Conservation (phyloP, 1,140 invertebrate species). For the Prorops nasuta region DNA sequence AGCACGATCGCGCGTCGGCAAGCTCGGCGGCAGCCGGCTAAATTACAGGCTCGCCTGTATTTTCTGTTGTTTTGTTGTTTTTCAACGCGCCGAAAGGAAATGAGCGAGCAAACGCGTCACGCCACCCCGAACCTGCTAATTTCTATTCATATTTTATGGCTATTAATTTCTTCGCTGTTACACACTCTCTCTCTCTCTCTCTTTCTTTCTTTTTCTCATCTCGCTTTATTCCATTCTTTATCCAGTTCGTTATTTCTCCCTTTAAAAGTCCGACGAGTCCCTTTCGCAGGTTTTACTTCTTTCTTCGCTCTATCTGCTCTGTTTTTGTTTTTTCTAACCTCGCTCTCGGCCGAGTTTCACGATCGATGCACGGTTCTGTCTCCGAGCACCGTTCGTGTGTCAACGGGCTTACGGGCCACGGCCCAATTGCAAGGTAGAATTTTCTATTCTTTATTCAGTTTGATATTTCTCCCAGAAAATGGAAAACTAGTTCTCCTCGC, state of each 20-base stretch:
- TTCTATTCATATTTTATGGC: constrained; percentile 61
- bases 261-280: too few species aligned
- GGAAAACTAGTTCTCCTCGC: too few species aligned
- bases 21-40: constrained; percentile 53
- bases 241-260: neutral
- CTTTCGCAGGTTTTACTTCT: neutral
- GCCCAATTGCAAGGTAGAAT: too few species aligned
- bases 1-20: constrained; percentile 27
- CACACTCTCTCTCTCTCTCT: constrained; percentile 24
- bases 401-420: too few species aligned
- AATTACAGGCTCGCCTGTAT: constrained; percentile 56
- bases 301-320: constrained; percentile 2
- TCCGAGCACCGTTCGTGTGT: too few species aligned
- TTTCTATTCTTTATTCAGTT: too few species aligned
- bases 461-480: too few species aligned
- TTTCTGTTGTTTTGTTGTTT: constrained; percentile 58
- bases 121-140: constrained; percentile 59
- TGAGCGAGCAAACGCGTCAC: constrained; percentile 59
- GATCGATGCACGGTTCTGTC: too few species aligned
- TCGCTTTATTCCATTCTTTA: neutral
- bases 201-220: constrained; percentile 1
- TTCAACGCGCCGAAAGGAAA: constrained; percentile 60
- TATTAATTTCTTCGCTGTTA: constrained; percentile 59
- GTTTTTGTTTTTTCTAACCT: neutral
- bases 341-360: too few species aligned